Evolutionary conservation across 1,140 invertebrate genomes (phyloP).

Genomic region (Euura lappo): DNA sequence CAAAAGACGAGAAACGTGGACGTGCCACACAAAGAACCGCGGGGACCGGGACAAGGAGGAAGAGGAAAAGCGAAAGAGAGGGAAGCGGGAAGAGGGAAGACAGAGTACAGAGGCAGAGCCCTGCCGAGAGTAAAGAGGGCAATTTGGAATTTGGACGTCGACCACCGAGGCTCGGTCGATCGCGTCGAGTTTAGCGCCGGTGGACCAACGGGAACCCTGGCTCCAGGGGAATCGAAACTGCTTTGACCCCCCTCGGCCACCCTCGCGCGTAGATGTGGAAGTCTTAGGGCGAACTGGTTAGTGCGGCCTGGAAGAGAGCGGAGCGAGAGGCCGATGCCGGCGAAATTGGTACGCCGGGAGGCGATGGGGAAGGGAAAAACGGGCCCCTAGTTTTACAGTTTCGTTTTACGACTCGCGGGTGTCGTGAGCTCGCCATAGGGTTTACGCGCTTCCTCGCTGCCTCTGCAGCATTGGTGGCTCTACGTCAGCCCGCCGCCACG

Average conservation of each 20-base stretch:
- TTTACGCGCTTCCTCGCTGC: constrained; percentile 41
- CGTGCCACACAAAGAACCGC: background rate
- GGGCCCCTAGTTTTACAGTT: constrained; percentile 40
- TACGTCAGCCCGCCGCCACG: constrained; percentile 10
- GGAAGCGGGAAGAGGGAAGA: background rate
- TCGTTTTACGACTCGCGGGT: constrained; percentile 47
- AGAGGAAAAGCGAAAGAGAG: background rate
- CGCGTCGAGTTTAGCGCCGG: constrained; percentile 9
- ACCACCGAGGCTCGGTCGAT: constrained; percentile 5
- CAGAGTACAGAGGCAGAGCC: background rate
- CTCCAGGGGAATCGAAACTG: constrained; percentile 12
- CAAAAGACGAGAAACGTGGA: background rate
- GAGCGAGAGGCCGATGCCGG: constrained; percentile 4
- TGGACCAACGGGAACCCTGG: constrained; percentile 1
- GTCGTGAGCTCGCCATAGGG: constrained; percentile 38
- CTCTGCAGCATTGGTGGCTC: constrained; percentile 36
- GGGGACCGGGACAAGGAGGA: background rate
- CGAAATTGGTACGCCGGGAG: constrained; percentile 23
- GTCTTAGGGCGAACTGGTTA: constrained; percentile 5
- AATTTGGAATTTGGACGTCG: constrained; percentile 7
- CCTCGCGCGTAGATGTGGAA: background rate
- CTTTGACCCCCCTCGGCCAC: background rate
- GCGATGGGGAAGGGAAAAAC: constrained; percentile 9
- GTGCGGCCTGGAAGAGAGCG: constrained; percentile 3
- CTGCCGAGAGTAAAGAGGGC: background rate